Percentiles rank a stretch among this genome's conserved stretches.
These are phyloP conservation scores for Ancistrus triradiatus DNA, from an alignment of 2,113 vertebrate species.

Conservation along the genomic window DNA sequence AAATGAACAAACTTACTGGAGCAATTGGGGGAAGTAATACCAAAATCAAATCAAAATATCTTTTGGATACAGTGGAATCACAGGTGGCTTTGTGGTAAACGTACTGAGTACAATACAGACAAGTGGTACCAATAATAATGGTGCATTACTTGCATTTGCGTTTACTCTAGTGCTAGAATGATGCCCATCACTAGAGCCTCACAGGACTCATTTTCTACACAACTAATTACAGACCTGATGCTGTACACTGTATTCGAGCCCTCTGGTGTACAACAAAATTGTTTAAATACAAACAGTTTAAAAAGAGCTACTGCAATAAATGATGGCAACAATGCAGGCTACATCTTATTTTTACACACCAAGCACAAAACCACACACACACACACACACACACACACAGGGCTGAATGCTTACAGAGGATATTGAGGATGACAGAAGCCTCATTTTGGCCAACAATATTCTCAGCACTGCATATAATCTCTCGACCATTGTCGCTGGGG, in stretches of 20 bases:
- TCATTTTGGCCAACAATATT: constrained; percentile 90
- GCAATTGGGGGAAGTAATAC: constrained; percentile 43
- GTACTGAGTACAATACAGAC: neutral
- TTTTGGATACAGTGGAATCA: neutral
- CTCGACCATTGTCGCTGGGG: constrained; percentile 81
- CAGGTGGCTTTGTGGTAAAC: neutral
- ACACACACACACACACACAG: constrained; percentile 5
- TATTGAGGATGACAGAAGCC: constrained; percentile 81
- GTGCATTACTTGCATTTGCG: constrained; percentile 5
- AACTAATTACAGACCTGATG: constrained; percentile 18
- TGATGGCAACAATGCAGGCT: too few relatives aligned
- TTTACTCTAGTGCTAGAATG: constrained; percentile 3
- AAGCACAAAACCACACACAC: neutral
- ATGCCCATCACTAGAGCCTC: constrained; percentile 3
- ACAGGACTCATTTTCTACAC: constrained; percentile 24
- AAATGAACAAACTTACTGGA: constrained; percentile 58
- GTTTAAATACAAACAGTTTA: neutral
- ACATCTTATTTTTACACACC: too few relatives aligned
- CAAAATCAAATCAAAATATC: constrained; percentile 46
- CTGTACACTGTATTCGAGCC: too few relatives aligned
- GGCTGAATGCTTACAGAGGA: constrained; percentile 83
- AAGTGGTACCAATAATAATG: neutral
- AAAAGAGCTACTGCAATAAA: too few relatives aligned
- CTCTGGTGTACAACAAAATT: too few relatives aligned
- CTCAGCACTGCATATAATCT: constrained; percentile 86